phyloP scores from a whole-genome alignment of 2,797 vertebrate species.

The Strix occidentalis region DNA sequence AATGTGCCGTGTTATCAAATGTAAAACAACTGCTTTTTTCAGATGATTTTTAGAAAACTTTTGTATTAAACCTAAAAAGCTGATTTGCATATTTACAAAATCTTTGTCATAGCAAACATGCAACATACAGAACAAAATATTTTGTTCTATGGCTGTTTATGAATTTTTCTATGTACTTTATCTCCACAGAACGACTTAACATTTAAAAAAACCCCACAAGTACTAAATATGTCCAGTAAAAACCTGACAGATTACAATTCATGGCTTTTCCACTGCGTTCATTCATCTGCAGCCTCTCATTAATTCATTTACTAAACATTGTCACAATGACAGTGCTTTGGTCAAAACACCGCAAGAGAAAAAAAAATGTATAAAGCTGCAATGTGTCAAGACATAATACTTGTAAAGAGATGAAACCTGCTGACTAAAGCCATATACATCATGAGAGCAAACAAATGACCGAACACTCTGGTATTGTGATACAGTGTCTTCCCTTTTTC shows the following conservation, averaged over 20 bases:
- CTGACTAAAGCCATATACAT: slow-evolving; percentile 67
- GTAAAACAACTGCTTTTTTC: slow-evolving; percentile 62
- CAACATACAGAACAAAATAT: slow-evolving; percentile 74
- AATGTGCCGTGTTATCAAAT: slow-evolving; percentile 69
- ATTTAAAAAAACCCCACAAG: background rate
- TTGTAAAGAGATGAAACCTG: slow-evolving; percentile 77
- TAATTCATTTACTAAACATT: slow-evolving; percentile 73
- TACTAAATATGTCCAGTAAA: slow-evolving; percentile 70
- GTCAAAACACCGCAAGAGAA: slow-evolving; percentile 70
- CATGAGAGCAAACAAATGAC: slow-evolving; percentile 66
- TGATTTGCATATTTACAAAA: slow-evolving; percentile 84
- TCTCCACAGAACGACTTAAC: slow-evolving; percentile 61
- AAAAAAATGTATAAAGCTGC: slow-evolving; percentile 43
- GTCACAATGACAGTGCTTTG: slow-evolving; percentile 74
- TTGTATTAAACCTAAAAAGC: slow-evolving; percentile 79
- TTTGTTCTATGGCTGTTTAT: slow-evolving; percentile 80
- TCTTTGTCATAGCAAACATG: slow-evolving; percentile 79
- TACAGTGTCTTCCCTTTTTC: slow-evolving; percentile 79
- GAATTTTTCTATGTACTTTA: slow-evolving; percentile 42
- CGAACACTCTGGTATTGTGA: slow-evolving; percentile 67
- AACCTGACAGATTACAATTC: slow-evolving; percentile 67
- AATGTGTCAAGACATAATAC: slow-evolving; percentile 67
- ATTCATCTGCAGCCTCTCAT: slow-evolving; percentile 63
- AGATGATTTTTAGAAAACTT: slow-evolving; percentile 73
- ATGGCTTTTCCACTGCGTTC: slow-evolving; percentile 71